Base-by-base conservation (phyloP, 2,797 vertebrate genomes). In the Xiphorhynchus erythropygius region DNA sequence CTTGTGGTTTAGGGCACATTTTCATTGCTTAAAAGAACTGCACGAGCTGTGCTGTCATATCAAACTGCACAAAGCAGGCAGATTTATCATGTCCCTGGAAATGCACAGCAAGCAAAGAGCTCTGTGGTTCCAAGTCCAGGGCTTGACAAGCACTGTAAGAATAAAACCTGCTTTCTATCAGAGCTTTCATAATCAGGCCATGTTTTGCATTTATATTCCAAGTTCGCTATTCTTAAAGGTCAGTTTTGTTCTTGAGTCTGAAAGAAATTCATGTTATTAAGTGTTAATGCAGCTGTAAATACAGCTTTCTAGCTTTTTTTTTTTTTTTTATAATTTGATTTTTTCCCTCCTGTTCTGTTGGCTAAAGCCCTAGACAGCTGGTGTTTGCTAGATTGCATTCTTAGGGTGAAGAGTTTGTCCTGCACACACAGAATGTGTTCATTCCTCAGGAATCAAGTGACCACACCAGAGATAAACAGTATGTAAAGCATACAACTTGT, bases 381-480 rank as follows among this genome's bases (percentile, higher is more conserved):
- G 96, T 97, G 95, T 95, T 97, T 97, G 91, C 97, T 97, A 70
- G 88, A 94, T 83, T 87, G 93, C 88, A 82, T 97, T 97, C 91
- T 93, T 89, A 94, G 63, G 96, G 97, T 97, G 97, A 97, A 97
- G 96, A 97, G 92, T 97, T 97, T 95, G 77, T 93, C 79, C 90
- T 97, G 57, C 86, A 93, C 57, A 82, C 63, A 82, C 18, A 87
- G 84, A 85, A 87, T 86, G 92, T 93, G 95, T 94, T 98, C 97
- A 97, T 97, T 93, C 80, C 93, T 97, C 89, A 97, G 96, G 97
- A 98, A 97, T 97, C 97, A 89, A 97, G 96, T 97, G 97, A 97
- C 96, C 95, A 96, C 96, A 97, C 88, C 97, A 98, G 78, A 94
- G 76, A 73, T 90, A 87, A 97, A 97, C 93, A 93, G 84, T 96